Evolutionary conservation across 2,113 vertebrate species (phyloP), one percentile per base, ranked within the genome.

Genomic region (Baryphthengus martii): DNA sequence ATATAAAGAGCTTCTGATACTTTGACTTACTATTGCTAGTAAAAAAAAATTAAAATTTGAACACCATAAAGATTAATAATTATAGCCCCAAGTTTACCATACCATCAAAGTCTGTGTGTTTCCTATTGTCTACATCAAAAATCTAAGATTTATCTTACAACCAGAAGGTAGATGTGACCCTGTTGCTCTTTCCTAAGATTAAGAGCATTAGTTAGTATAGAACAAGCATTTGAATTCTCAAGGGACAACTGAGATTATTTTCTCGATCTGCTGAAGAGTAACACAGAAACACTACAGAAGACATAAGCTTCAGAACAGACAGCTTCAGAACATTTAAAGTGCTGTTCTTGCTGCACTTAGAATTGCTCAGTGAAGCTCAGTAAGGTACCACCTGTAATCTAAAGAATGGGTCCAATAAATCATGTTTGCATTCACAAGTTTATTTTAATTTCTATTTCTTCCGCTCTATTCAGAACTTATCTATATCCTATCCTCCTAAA

Each of bases 361-460:
- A 77, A 65, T 42, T 28, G 42, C 50, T 29, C 49, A 42, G 12
- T 29, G 33, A 14, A 88, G 55, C 21, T 59, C 40, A 63, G 7
- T 3, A 67, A 59, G 11, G 33, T 6, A 26, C 12, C 26, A 73
- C 6, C 44, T 59, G 14, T 13, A 89, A 56, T 40, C 49, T 62
- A 81, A 56, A 63, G 16, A 56, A 78, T 0, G 0, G 4, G 18
- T 6, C 25, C 23, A 42, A 47, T 72, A 44, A 68, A 52, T 49
- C 58, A 24, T 65, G 5, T 50, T 55, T 85, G 28, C 35, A 39
- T 9, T 80, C 85, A 25, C 3, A 26, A 28, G 17, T 55, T 67
- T 71, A 3, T 26, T 77, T 59, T 59, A 11, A 18, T 50, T 75
- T 63, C 42, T 81, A 26, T 26, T 66, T 21, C 44, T 67, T 39